These are phyloP conservation scores for Ephialtes manifestator DNA, from an alignment of 2,888 invertebrate species.

Conservation along the genomic window DNA sequence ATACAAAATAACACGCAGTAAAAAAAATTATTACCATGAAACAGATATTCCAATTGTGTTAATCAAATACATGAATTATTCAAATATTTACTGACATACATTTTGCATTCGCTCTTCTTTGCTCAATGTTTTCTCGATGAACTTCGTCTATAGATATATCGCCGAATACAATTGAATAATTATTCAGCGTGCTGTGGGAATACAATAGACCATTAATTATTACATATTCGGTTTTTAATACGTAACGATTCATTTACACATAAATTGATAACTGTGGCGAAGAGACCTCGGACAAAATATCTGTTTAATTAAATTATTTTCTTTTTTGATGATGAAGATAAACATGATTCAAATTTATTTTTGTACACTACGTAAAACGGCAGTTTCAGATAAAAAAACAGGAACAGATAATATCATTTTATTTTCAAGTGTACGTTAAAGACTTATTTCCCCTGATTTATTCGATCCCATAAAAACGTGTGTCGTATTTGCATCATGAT, in stretches of 20 bases:
- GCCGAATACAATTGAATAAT: background rate
- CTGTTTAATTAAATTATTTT: no score
- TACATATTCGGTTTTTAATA: no score
- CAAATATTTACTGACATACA: background rate
- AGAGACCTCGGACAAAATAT: no score
- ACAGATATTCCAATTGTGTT: background rate
- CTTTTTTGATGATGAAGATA: no score
- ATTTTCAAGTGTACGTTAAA: background rate
- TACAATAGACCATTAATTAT: no score
- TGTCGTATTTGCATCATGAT: constrained; percentile 24
- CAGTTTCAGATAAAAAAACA: background rate
- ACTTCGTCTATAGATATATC: background rate
- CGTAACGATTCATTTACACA: no score
- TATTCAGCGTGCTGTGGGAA: no score
- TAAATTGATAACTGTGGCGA: no score
- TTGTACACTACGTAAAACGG: no score
- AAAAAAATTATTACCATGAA: background rate
- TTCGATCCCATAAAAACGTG: constrained; percentile 25
- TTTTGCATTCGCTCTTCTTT: background rate
- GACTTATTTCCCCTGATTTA: background rate
- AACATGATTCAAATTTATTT: no score
- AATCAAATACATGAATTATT: background rate
- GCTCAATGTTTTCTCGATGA: background rate
- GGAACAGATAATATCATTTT: background rate
- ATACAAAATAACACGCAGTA: background rate